These are phyloP conservation scores for Anas platyrhynchos DNA, from an alignment of 2,113 vertebrate genomes.

Conservation along the genomic window DNA sequence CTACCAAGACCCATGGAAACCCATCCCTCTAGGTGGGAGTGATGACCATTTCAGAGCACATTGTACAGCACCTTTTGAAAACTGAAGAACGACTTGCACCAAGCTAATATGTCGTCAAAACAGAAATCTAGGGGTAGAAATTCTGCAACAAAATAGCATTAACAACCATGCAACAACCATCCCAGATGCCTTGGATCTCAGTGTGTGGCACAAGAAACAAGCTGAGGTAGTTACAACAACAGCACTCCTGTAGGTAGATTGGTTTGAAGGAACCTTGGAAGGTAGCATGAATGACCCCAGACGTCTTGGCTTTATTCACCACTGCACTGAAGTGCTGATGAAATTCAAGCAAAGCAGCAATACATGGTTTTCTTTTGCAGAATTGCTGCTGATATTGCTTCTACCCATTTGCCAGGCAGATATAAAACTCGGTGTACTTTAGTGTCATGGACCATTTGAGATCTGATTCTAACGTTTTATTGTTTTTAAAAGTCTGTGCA, in stretches of 20 bases:
- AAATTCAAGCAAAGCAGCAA: background rate
- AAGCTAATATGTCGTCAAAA: background rate
- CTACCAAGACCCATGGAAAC: background rate
- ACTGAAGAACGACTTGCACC: background rate
- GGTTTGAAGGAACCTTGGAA: background rate
- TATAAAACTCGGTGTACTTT: background rate
- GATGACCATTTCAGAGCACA: background rate
- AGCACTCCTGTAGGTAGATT: background rate
- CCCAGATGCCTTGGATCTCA: background rate
- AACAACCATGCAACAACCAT: background rate
- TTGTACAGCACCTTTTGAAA: accelerated
- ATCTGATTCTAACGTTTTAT: background rate
- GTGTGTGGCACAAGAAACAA: background rate
- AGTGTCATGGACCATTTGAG: background rate
- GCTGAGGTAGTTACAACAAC: background rate
- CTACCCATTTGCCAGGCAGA: background rate
- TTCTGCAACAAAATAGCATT: background rate
- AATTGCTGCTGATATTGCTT: background rate
- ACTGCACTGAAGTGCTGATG: background rate
- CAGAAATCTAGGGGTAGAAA: background rate
- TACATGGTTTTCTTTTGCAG: background rate
- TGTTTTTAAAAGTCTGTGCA: background rate
- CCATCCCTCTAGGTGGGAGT: background rate
- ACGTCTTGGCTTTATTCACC: background rate
- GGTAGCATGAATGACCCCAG: background rate